These are phyloP conservation scores for Papilio demoleus DNA, from an alignment of 2,888 invertebrate species.

Conservation along the genomic window DNA sequence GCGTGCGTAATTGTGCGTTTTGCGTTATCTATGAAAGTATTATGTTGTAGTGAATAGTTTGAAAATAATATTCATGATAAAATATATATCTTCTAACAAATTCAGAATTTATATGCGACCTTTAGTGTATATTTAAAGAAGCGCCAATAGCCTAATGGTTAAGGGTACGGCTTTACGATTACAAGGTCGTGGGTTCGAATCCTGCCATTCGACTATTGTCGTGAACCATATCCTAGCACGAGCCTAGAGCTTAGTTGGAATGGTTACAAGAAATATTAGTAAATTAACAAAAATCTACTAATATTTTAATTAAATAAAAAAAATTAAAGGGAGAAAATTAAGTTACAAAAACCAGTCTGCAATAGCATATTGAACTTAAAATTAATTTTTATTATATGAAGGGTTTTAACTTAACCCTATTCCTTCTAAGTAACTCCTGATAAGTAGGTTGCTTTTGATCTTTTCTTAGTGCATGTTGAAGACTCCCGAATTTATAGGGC, in stretches of 20 bases:
- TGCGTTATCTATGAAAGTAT: slow-evolving; percentile 31
- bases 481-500: not conserved
- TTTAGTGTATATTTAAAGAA: not conserved
- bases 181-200: no score
- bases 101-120: no score
- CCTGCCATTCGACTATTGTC: no score
- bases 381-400: not conserved
- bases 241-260: no score
- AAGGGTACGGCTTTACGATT: no score
- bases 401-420: not conserved
- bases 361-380: not conserved
- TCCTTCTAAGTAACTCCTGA: not conserved
- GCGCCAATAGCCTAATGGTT: no score
- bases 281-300: no score
- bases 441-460: slow-evolving; percentile 19
- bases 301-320: no score
- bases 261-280: no score
- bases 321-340: no score
- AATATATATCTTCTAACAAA: no score
- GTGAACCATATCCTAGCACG: no score
- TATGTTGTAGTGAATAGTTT: slow-evolving; percentile 1
- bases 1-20: slow-evolving; percentile 35
- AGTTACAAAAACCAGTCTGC: not conserved
- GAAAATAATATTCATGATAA: slow-evolving; percentile 10
- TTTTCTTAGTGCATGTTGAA: slow-evolving; percentile 4